Percentiles rank a stretch among this genome's conserved stretches.
Conservation (phyloP, 2,113 vertebrate species). For the Tylochromis polylepis region DNA sequence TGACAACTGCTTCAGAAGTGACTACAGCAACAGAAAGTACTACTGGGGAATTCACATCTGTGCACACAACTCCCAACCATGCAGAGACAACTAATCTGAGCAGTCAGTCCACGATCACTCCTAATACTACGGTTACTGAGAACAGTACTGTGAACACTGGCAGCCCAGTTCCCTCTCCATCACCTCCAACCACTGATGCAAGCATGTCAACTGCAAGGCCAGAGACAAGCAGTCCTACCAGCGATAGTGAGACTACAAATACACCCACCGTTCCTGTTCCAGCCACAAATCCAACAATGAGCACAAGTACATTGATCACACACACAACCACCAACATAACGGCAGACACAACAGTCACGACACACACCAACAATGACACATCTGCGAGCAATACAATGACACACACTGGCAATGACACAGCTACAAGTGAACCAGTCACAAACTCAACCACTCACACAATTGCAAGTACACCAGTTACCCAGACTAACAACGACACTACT, state of each 20-base stretch:
- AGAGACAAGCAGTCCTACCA: not conserved
- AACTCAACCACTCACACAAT: not conserved
- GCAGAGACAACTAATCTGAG: not conserved
- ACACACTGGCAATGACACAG: not conserved
- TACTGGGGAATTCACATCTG: not conserved
- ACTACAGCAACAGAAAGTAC: not conserved
- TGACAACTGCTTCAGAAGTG: not conserved
- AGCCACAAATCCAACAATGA: not conserved
- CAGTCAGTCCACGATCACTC: not conserved
- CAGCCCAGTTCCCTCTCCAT: not conserved
- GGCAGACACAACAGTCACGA: not conserved
- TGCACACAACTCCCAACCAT: not conserved
- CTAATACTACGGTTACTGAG: not conserved
- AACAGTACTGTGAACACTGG: not conserved
- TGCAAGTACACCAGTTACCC: not conserved
- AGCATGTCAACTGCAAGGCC: not conserved
- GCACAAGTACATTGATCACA: not conserved
- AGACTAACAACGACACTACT: rapidly evolving
- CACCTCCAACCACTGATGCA: not conserved
- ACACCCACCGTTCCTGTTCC: not conserved
- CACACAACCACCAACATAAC: not conserved
- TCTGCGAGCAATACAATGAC: rapidly evolving
- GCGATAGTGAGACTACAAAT: not conserved
- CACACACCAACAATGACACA: not conserved
- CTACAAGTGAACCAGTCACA: not conserved